phyloP scores from a whole-genome alignment of 2,888 invertebrate species.

The Drosophila kambysellisi region DNA sequence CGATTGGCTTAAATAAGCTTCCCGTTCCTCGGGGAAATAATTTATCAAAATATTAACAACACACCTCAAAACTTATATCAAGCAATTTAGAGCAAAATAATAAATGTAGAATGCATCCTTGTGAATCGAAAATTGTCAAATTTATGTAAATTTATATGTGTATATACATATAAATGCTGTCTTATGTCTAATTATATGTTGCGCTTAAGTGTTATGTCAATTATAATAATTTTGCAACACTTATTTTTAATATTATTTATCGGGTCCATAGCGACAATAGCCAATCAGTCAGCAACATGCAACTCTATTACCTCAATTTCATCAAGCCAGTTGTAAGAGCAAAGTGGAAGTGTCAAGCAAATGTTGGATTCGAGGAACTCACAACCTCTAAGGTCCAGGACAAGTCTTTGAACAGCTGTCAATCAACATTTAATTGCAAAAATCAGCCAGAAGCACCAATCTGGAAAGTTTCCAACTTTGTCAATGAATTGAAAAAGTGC shows the following conservation, averaged over 20 bases:
- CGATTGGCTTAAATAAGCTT: constrained; percentile 23
- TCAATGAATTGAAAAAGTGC: not conserved
- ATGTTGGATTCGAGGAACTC: constrained; percentile 37
- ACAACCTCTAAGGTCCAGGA: constrained; percentile 1
- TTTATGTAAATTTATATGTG: not conserved
- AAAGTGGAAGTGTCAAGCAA: constrained; percentile 32
- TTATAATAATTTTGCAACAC: constrained; percentile 62
- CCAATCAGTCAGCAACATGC: constrained; percentile 65
- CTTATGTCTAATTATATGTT: constrained; percentile 44
- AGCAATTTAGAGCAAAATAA: not conserved
- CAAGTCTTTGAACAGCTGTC: constrained; percentile 48
- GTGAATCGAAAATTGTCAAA: too few species aligned
- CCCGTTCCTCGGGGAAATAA: not conserved
- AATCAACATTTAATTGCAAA: constrained; percentile 50
- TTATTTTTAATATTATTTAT: too few species aligned
- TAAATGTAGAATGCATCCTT: not conserved
- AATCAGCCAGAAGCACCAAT: constrained; percentile 2
- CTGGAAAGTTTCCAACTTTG: not conserved
- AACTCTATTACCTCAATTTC: constrained; percentile 51
- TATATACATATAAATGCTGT: constrained; percentile 2
- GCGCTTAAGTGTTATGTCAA: constrained; percentile 68
- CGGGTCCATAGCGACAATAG: too few species aligned
- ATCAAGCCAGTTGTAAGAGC: constrained; percentile 35
- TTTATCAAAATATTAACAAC: not conserved
- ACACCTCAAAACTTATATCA: not conserved